A percentile compares a stretch with the other conserved stretches of the same genome.
Evolutionary conservation across 2,888 invertebrate species (phyloP).

Genomic region (Callyntrura sp.): DNA sequence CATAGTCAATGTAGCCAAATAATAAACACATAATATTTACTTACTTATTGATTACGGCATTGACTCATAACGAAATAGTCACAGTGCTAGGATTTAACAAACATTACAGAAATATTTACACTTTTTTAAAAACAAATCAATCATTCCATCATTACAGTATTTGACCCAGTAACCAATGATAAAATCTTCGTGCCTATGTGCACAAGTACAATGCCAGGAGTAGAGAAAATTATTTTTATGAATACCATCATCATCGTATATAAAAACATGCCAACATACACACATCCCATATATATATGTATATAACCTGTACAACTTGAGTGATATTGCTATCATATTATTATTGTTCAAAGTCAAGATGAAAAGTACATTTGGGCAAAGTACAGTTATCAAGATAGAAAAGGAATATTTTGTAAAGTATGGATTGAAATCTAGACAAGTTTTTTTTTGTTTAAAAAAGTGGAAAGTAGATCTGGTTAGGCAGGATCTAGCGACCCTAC

Average conservation of each 20-base stretch:
- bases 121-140: constrained; percentile 9
- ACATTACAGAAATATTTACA: not conserved
- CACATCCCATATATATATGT: not conserved
- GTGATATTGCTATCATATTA: constrained; percentile 24
- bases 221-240: constrained; percentile 32
- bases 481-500: constrained; percentile 83
- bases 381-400: constrained; percentile 77
- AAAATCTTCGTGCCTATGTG: not conserved
- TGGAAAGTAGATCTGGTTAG: constrained; percentile 83
- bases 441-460: constrained; percentile 76
- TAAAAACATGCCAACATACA: no score
- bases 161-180: constrained; percentile 74
- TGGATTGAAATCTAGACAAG: constrained; percentile 76
- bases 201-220: not conserved
- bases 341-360: not conserved
- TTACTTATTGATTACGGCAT: constrained; percentile 45
- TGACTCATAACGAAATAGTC: constrained; percentile 3
- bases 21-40: constrained; percentile 11
- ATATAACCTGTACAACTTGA: constrained; percentile 36
- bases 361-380: constrained; percentile 68
- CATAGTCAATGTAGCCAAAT: constrained; percentile 11
- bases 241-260: constrained; percentile 2
- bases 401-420: constrained; percentile 66
- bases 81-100: not conserved
- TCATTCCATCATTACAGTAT: constrained; percentile 34